These are phyloP conservation scores for Helicolenus hilgendorfi DNA, from an alignment of 2,797 vertebrate genomes.

Conservation along the genomic window DNA sequence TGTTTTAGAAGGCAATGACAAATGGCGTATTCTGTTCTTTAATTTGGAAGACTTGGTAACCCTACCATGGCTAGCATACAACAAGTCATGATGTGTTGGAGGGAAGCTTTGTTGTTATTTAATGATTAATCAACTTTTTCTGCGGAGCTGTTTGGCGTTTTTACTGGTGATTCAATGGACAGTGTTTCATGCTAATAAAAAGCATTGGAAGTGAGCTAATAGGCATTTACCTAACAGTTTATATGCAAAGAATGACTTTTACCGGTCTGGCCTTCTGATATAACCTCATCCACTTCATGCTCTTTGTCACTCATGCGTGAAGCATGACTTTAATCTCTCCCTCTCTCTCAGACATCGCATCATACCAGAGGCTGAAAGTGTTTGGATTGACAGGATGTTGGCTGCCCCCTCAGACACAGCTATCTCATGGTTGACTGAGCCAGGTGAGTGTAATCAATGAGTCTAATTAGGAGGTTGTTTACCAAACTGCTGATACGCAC, in stretches of 20 bases:
- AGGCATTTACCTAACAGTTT: background rate
- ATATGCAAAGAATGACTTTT: background rate
- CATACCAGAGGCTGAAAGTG: constrained; percentile 1
- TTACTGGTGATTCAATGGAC: background rate
- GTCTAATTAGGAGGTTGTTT: constrained; percentile 81
- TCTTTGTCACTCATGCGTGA: background rate
- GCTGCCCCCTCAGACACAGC: constrained; percentile 33
- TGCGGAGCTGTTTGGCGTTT: background rate
- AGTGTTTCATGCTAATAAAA: background rate
- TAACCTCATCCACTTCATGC: background rate
- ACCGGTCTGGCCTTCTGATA: background rate
- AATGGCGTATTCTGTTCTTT: background rate
- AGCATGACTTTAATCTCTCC: background rate
- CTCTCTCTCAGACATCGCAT: constrained; percentile 7
- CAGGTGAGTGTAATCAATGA: constrained; percentile 78
- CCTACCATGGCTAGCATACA: background rate
- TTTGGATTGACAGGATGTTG: constrained; percentile 33
- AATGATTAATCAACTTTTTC: background rate
- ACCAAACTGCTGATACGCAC: constrained; percentile 62
- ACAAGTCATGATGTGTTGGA: background rate
- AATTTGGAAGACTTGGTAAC: background rate
- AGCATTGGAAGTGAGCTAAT: background rate
- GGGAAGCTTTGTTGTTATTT: background rate
- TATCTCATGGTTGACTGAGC: constrained; percentile 50
- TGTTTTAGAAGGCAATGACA: background rate